Percentiles rank a stretch among this genome's conserved stretches.
Conservation (phyloP, 2,797 vertebrate species). For the Sphenopsis melanotis region DNA sequence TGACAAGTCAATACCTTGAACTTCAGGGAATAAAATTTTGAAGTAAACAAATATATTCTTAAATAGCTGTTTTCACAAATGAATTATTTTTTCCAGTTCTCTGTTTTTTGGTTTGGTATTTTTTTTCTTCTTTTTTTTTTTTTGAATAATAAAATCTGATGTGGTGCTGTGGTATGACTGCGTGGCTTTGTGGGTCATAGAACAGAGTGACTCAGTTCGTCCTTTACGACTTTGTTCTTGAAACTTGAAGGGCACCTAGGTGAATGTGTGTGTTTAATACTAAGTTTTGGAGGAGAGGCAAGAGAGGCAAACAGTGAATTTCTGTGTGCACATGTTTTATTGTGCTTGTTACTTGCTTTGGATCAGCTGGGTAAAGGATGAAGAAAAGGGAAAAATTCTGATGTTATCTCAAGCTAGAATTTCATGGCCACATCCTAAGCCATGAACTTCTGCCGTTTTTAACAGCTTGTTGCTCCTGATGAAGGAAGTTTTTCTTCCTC, state of each 20-base stretch:
- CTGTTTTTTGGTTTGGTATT: fast-evolving
- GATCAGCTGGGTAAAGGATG: not conserved
- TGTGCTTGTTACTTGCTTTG: not conserved
- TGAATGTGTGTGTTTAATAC: not conserved
- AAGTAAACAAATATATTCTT: not conserved
- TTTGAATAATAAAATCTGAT: not conserved
- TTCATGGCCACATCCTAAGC: not conserved
- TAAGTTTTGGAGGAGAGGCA: not conserved
- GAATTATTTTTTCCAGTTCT: not conserved
- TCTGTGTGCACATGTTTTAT: not conserved
- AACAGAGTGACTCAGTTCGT: not conserved
- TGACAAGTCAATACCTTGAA: not conserved
- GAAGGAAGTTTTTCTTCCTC: not conserved
- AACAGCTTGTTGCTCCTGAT: not conserved
- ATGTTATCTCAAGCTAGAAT: not conserved
- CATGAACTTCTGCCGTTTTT: not conserved
- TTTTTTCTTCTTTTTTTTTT: no score
- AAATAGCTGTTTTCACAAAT: not conserved
- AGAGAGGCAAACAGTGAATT: not conserved
- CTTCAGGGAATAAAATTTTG: not conserved
- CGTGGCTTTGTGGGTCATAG: not conserved
- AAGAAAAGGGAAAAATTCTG: not conserved
- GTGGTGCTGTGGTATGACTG: not conserved
- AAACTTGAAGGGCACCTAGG: not conserved
- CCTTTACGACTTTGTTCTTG: not conserved